A percentile compares a stretch with the other conserved stretches of the same genome.
Conservation (phyloP, 2,888 invertebrate genomes). For the Cetonia aurata region DNA sequence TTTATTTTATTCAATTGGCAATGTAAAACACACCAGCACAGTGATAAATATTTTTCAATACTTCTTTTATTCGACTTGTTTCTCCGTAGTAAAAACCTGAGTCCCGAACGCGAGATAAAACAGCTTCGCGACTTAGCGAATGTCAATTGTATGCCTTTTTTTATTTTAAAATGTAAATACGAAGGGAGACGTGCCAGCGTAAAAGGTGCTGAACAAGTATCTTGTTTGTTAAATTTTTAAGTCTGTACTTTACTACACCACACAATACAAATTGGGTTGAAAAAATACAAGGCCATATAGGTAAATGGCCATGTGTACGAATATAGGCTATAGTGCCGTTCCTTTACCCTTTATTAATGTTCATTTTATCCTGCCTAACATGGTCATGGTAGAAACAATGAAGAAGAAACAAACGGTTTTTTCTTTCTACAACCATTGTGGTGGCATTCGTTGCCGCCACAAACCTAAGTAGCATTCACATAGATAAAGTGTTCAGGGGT, state of each 20-base stretch:
- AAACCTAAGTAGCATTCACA: too few species aligned
- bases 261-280: constrained; percentile 38
- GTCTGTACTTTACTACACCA: constrained; percentile 28
- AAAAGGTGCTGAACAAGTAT: constrained; percentile 38
- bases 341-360: constrained; percentile 36
- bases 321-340: constrained; percentile 24
- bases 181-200: constrained; percentile 36
- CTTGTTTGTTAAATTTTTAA: constrained; percentile 36
- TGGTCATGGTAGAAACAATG: constrained; percentile 25
- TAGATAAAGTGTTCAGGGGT: too few species aligned
- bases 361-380: constrained; percentile 32
- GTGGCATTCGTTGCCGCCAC: neutral
- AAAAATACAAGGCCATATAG: constrained; percentile 35
- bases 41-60: constrained; percentile 20
- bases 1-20: neutral
- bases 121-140: constrained; percentile 27
- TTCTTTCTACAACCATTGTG: constrained; percentile 22
- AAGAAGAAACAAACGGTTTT: constrained; percentile 26
- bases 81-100: constrained; percentile 12
- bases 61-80: constrained; percentile 12
- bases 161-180: constrained; percentile 39
- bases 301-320: constrained; percentile 25
- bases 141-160: constrained; percentile 31
- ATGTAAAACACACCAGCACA: constrained; percentile 11
- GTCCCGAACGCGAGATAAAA: constrained; percentile 18